Evolutionary conservation across 1,140 invertebrate genomes (phyloP).

Genomic region (Brachionus sp.): DNA sequence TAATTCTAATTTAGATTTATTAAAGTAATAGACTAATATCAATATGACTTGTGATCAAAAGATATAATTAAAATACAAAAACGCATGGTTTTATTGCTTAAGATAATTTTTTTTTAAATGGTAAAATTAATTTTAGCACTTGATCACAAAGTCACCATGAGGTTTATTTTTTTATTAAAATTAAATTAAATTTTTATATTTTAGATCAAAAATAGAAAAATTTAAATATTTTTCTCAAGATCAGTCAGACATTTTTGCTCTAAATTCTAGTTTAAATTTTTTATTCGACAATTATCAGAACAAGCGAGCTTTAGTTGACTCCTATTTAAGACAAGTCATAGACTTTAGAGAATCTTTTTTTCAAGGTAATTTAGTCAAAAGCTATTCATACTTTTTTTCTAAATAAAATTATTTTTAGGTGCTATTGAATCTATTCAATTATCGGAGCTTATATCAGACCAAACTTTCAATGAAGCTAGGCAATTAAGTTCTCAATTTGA

Average conservation of each 20-base stretch:
- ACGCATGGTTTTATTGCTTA: too few relatives aligned
- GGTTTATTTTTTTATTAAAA: neutral
- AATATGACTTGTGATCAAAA: neutral
- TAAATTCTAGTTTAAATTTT: neutral
- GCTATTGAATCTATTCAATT: neutral
- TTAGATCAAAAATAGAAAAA: neutral
- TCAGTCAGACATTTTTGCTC: neutral
- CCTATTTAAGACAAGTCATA: neutral
- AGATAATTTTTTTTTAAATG: too few relatives aligned
- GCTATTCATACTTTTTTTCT: neutral
- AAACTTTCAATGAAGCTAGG: neutral
- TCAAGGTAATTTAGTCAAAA: neutral
- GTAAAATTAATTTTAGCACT: too few relatives aligned
- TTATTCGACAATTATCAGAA: neutral
- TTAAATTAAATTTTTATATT: neutral
- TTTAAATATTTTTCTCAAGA: neutral
- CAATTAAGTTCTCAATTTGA: neutral
- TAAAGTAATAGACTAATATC: neutral
- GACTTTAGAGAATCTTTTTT: constrained; percentile 14
- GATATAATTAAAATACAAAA: too few relatives aligned
- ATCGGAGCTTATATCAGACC: neutral
- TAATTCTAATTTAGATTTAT: neutral
- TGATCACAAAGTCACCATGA: too few relatives aligned
- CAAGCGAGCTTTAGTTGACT: neutral
- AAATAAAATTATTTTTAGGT: neutral